Evolutionary conservation across 1,140 invertebrate species (phyloP), one percentile per base, ranked within the genome.

Genomic region (Heliconius nattereri): DNA sequence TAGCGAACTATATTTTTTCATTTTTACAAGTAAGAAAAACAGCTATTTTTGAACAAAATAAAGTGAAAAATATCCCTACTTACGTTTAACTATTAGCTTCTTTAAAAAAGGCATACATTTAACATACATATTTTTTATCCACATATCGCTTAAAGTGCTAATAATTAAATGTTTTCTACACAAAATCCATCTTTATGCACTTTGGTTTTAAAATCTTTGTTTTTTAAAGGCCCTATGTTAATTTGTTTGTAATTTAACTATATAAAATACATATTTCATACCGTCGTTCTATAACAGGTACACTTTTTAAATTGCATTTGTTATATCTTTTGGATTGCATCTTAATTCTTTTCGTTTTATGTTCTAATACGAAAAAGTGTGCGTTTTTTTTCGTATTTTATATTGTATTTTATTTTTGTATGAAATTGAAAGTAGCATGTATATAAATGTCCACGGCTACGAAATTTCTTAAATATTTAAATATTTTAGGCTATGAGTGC

Each of bases 401-500:
- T 72, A 19, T 16, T 72, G 16, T 37, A 20, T 37, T 35, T 35
- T 35, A 35, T 6, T 26, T 13, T 70, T 3, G 16, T 72, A 72
- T 40, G 23, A 72, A 72, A 72, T 66, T 72, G 32, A 1, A 23
- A 26, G 78, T 78, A 75, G 76, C 75, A 84, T 85, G 83, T 85
- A 87, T 75, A 77, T 74, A 73, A 71, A 77, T 26, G 72, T 77
- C 73, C 71, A 81, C 76, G 73, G 45, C n/a, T 76, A 80, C 49
- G 49, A 82, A 75, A 76, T 85, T 81, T 77, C 66, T 49, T 81
- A 85, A 90, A 90, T 91, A 92, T 86, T 49, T 81, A 85, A 90
- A 90, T 91, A 92, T 86, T 90, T 85, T 90, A 94, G 92, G 92
- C 92, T 92, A 90, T 90, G 88, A 91, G 92, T 94, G 92, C 92